Conservation (phyloP, 1,140 invertebrate genomes). For the Riptortus pedestris region DNA sequence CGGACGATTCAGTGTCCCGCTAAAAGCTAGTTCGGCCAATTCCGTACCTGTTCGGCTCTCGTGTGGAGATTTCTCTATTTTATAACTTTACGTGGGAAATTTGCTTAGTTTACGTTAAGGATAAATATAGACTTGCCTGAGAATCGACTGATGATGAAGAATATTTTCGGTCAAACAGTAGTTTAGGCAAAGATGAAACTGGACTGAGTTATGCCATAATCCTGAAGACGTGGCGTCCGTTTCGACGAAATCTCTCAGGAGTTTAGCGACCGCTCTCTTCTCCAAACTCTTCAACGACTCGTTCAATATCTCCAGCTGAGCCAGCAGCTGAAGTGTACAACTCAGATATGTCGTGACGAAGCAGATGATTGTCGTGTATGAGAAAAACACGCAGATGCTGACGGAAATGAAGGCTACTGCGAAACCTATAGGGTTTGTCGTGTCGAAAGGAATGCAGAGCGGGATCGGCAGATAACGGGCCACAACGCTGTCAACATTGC, state of each 20-base stretch:
- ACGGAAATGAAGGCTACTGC: not conserved
- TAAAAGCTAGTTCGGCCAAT: too few relatives aligned
- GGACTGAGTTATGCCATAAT: not conserved
- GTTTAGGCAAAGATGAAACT: not conserved
- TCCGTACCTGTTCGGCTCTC: too few relatives aligned
- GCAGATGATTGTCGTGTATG: not conserved
- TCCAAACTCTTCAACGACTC: not conserved
- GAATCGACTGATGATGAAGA: not conserved
- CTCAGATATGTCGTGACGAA: not conserved
- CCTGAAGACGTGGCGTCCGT: too few relatives aligned
- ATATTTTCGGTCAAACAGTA: not conserved
- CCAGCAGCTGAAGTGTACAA: not conserved
- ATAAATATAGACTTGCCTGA: too few relatives aligned
- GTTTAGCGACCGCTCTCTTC: not conserved
- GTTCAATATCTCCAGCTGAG: not conserved
- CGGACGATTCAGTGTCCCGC: too few relatives aligned
- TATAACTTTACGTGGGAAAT: too few relatives aligned
- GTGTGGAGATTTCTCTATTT: too few relatives aligned
- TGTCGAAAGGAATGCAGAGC: not conserved
- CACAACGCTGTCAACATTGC: not conserved
- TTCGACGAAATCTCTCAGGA: too few relatives aligned
- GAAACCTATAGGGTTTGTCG: not conserved
- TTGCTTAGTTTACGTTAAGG: too few relatives aligned
- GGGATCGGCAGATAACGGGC: not conserved
- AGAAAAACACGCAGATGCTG: not conserved